Base-by-base conservation (phyloP, 2,113 vertebrate species). In the Silurus asotus region DNA sequence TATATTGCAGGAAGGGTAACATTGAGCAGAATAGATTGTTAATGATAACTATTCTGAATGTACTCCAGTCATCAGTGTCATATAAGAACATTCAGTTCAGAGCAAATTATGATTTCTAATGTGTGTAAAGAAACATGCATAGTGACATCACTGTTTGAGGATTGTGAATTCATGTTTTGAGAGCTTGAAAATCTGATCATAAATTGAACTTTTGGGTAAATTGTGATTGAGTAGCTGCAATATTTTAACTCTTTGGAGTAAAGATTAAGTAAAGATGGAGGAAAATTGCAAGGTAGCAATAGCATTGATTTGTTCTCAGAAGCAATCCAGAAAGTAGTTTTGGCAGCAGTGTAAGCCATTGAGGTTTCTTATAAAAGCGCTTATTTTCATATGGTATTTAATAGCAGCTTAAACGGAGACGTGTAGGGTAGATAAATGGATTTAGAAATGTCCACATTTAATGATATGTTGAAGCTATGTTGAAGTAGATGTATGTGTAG, bases 1-100 rank as follows among this genome's bases (percentile, higher is more conserved):
- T 53, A n/a, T n/a, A n/a, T n/a, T n/a, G n/a, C n/a, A 53, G n/a
- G 64, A 82, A 82, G 69, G 19, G 80, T 53, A 48, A 64, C 45
- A 49, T 45, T 61, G 62, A 37, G 19, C 45, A 20, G 28, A 51
- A 28, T 25, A 51, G 23, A 81, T 81, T 17, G 4, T 4, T 53
- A 7, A 37, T 70, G 62, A 79, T 70, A 53, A 56, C 15, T 56
- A 55, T 45, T 25, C 65, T 48, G 51, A 83, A 59, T 72, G n/a
- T 67, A n/a, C 67, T 72, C 37, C 25, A 37, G 14, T 69, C 25
- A 28, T 23, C 48, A 6, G 51, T 62, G 58, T 56, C 51, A 82
- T 51, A 53, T 23, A 56, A 51, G 56, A 9, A 56, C 25, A 59
- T 53, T 69, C 17, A 15, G 23, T 58, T 45, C 5, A 56, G 6